phyloP scores from a whole-genome alignment of 2,888 invertebrate genomes.

The Caenorhabditis sp. region DNA sequence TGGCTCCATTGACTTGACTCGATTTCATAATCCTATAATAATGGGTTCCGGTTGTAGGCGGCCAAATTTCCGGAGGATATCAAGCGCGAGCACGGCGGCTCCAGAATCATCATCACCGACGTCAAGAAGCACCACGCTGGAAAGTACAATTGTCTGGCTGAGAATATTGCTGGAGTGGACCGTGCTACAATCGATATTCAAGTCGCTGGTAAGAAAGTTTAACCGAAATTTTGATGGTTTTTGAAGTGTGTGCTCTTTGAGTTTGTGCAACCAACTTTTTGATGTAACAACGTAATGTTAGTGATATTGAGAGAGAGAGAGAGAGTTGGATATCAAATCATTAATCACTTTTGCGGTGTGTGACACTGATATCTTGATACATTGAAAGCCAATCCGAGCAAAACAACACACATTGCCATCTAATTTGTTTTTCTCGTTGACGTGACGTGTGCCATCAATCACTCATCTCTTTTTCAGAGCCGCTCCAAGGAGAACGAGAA shows the following conservation, averaged over 20 bases:
- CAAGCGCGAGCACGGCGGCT: constrained; percentile 37
- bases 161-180: constrained; percentile 56
- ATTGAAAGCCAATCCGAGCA: not conserved
- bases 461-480: constrained; percentile 48
- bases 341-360: constrained; percentile 47
- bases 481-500: constrained; percentile 42
- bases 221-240: not conserved
- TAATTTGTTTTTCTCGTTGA: constrained; percentile 14
- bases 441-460: constrained; percentile 41
- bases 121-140: constrained; percentile 59
- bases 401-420: constrained; percentile 20
- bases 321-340: not conserved
- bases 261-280: too few relatives aligned
- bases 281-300: too few relatives aligned
- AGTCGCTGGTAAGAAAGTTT: constrained; percentile 60
- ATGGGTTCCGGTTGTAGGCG: constrained; percentile 42
- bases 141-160: constrained; percentile 59
- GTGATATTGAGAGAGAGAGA: constrained; percentile 1
- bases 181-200: constrained; percentile 53
- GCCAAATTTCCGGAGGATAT: constrained; percentile 49
- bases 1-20: constrained; percentile 3
- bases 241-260: constrained; percentile 5
- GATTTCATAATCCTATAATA: constrained; percentile 22
- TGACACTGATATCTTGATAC: not conserved
- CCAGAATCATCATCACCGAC: constrained; percentile 41